Conservation (phyloP, 2,888 invertebrate species). For the Micropterix aruncella region DNA sequence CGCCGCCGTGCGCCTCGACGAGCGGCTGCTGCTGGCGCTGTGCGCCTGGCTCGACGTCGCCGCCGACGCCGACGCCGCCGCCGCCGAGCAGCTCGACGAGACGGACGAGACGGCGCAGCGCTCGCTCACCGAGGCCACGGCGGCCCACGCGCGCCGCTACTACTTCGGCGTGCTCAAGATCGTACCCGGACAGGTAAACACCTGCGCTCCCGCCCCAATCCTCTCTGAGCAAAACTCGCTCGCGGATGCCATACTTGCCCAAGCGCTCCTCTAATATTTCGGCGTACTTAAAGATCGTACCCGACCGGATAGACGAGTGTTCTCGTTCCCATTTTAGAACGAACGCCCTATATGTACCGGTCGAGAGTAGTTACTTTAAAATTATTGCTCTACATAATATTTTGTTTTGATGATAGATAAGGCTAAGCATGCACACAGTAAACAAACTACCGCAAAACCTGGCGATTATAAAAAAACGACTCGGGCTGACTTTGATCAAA, state of each 20-base stretch:
- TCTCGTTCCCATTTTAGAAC: neutral
- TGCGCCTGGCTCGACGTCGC: constrained; percentile 41
- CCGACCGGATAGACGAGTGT: too few species aligned
- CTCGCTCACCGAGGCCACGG: constrained; percentile 65
- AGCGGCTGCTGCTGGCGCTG: constrained; percentile 58
- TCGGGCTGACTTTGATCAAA: constrained; percentile 80
- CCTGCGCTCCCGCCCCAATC: constrained; percentile 1
- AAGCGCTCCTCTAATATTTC: too few species aligned
- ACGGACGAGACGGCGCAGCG: constrained; percentile 69
- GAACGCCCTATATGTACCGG: neutral
- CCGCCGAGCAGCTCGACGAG: constrained; percentile 59
- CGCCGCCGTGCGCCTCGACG: constrained; percentile 77
- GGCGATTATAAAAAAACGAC: constrained; percentile 64
- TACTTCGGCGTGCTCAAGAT: constrained; percentile 76
- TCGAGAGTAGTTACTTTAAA: neutral
- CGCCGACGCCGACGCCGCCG: constrained; percentile 42
- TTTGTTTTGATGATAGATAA: constrained; percentile 48
- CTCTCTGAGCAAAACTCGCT: neutral
- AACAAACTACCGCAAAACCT: constrained; percentile 68
- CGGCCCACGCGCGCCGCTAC: constrained; percentile 69
- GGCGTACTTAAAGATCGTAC: too few species aligned
- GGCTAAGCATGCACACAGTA: constrained; percentile 80
- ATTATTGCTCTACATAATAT: neutral
- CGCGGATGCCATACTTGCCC: too few species aligned
- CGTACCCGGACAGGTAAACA: constrained; percentile 54